A percentile compares a stretch with the other conserved stretches of the same genome.
Conservation (phyloP, 1,140 invertebrate genomes). For the Pogonus chalceus region DNA sequence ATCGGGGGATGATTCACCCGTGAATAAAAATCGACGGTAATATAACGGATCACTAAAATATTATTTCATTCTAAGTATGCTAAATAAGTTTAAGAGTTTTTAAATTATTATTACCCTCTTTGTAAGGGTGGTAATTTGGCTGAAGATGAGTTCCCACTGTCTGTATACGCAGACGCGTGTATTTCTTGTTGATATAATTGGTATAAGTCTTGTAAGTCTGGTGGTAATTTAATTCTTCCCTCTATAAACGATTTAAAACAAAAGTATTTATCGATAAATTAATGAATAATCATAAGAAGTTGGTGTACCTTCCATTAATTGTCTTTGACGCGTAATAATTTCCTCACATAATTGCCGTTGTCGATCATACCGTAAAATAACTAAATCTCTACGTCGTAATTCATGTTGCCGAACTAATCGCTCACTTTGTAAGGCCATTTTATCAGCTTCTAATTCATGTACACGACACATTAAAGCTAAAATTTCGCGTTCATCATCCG, state of each 20-base stretch:
- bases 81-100: not conserved
- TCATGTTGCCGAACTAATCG: slow-evolving; percentile 75
- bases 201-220: slow-evolving; percentile 75
- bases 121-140: slow-evolving; percentile 39
- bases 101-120: slow-evolving; percentile 32
- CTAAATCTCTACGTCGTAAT: slow-evolving; percentile 68
- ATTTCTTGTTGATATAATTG: slow-evolving; percentile 78
- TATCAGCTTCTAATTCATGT: slow-evolving; percentile 86
- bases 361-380: slow-evolving; percentile 72
- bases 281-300: slow-evolving; percentile 14
- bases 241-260: slow-evolving; percentile 37
- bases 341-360: slow-evolving; percentile 81
- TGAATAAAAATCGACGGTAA: not conserved
- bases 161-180: slow-evolving; percentile 59
- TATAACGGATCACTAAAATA: not conserved
- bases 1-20: not conserved
- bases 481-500: slow-evolving; percentile 78
- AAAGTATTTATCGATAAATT: slow-evolving; percentile 1
- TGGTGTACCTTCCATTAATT: slow-evolving; percentile 69
- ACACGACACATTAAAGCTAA: slow-evolving; percentile 73
- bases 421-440: slow-evolving; percentile 80
- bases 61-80: too few relatives aligned
- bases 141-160: slow-evolving; percentile 40
- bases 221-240: slow-evolving; percentile 54
- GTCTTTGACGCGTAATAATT: slow-evolving; percentile 78